Base-by-base conservation (phyloP, 2,888 invertebrate species). In the Pimpla rufipes region DNA sequence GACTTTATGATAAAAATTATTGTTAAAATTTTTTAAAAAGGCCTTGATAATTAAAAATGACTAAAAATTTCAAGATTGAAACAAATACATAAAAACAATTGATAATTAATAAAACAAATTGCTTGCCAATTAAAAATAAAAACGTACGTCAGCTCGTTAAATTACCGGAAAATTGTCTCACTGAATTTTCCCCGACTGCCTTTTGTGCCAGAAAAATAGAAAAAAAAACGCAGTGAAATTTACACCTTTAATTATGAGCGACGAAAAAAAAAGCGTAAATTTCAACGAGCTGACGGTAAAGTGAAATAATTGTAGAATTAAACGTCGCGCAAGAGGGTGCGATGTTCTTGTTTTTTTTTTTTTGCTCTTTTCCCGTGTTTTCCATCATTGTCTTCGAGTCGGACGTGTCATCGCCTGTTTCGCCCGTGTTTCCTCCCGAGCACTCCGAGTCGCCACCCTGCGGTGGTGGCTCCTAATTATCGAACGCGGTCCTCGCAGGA, bases 401-500 rank as follows among this genome's bases (percentile, higher is more conserved):
- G 21, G 57, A 42, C 42, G 29, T 8, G 16, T 71, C 55, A 23
- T 10, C 40, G 8, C 40, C 5, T 8, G 45, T 23, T 4, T 2
- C n/a, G n/a, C 21, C n/a, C 6, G n/a, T 35, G 29, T 59, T 13
- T 29, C 35, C 1, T 23, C 10, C 0, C n/a, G n/a, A 16, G 8
- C 16, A 79, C 16, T 13, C n/a, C 37, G 11, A 57, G 23, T 55
- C 37, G 18, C 6, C 11, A 3, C 23, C 55, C 47, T 55, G 55
- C 16, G 18, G 57, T 50, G 57, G 68, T 57, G 47, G 66, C 18
- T 18, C 62, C 83, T 73, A 80, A 76, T 73, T 77, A 67, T 83
- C 73, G 76, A 77, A 45, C 80, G 42, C 23, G n/a, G n/a, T n/a
- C 66, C 71, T 2, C 37, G 21, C 23, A 37, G 37, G 37, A 62